Base-by-base conservation (phyloP, 2,797 vertebrate genomes). In the Sciurus carolinensis region DNA sequence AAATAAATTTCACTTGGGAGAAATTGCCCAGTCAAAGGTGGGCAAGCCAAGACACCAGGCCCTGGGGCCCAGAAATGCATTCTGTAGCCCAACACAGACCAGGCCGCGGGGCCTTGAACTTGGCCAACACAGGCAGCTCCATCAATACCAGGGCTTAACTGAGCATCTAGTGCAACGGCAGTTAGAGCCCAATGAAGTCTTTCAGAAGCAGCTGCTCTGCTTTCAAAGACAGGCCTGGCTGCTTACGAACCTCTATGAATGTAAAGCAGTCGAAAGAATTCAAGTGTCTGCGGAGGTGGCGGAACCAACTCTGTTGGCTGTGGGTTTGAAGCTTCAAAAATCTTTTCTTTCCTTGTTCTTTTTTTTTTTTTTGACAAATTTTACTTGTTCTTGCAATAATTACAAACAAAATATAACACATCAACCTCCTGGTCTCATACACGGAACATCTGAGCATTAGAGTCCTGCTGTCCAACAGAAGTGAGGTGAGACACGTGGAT, bases 381-480 rank as follows among this genome's bases (percentile, higher is more conserved):
- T 73, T 71, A 73, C 64, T 88, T 79, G 42, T 20, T 86, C 71
- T 44, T 44, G 10, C 26, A 77, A 66, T 1, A 18, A 62, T 50
- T 89, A 77, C 39, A 83, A 90, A 80, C 73, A 73, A 90, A 87
- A 87, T 66, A 71, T 59, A 82, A 73, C 33, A 39, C 20, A 69
- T 24, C 62, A 73, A 82, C 24, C 9, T 81, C 64, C 79, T 73
- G 47, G 47, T 50, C 80, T 96, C 28, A 64, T 22, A 79, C 82
- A 83, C 10, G 36, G 18, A 85, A 64, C 69, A 85, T 39, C 30
- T 92, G 54, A 76, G 42, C 30, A 66, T 24, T 71, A 77, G 36
- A 18, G 13, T 26, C 50, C 12, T 11, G 26, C 15, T 30, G 15
- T 42, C 62, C 47, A 77, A 73, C 30, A 94, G 76, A 91, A 91